Conservation (phyloP, 2,797 vertebrate species). For the Sebastes hubbsi region DNA sequence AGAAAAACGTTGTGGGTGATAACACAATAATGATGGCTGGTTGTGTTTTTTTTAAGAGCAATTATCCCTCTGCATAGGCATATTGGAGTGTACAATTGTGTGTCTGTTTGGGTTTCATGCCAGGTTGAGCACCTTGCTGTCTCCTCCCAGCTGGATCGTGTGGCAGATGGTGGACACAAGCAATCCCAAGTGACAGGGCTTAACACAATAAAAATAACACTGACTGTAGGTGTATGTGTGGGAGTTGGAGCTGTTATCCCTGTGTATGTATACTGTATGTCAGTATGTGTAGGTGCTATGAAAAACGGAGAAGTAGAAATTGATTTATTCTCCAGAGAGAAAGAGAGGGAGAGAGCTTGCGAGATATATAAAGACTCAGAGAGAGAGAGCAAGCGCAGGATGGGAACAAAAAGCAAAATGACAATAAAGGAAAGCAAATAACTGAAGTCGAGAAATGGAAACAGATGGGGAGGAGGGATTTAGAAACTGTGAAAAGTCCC, state of each 20-base stretch:
- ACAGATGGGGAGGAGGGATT: slow-evolving; percentile 34
- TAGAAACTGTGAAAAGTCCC: slow-evolving; percentile 16
- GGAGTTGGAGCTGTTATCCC: not conserved
- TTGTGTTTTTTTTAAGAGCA: slow-evolving; percentile 1
- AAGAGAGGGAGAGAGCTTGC: slow-evolving; percentile 18
- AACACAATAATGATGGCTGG: not conserved
- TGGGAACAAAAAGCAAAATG: slow-evolving; percentile 17
- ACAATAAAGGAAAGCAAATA: slow-evolving; percentile 36
- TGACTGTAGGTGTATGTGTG: slow-evolving; percentile 15
- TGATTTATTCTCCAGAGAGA: slow-evolving; percentile 28
- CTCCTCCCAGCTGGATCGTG: slow-evolving; percentile 47
- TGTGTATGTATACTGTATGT: not conserved
- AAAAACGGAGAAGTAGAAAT: slow-evolving; percentile 10
- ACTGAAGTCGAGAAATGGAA: slow-evolving; percentile 34
- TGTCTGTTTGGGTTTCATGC: slow-evolving; percentile 37
- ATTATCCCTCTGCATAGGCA: slow-evolving; percentile 4
- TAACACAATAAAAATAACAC: slow-evolving; percentile 33
- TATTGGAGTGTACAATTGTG: not conserved
- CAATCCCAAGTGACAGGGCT: slow-evolving; percentile 39
- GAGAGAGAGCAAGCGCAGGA: not conserved
- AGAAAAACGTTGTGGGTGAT: not conserved
- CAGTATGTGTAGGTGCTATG: slow-evolving; percentile 10
- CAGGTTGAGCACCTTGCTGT: slow-evolving; percentile 38
- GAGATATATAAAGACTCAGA: slow-evolving; percentile 29
- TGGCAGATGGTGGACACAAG: slow-evolving; percentile 74